Evolutionary conservation across 2,888 invertebrate species (phyloP).

Genomic region (Macrosoma leucophasiata): DNA sequence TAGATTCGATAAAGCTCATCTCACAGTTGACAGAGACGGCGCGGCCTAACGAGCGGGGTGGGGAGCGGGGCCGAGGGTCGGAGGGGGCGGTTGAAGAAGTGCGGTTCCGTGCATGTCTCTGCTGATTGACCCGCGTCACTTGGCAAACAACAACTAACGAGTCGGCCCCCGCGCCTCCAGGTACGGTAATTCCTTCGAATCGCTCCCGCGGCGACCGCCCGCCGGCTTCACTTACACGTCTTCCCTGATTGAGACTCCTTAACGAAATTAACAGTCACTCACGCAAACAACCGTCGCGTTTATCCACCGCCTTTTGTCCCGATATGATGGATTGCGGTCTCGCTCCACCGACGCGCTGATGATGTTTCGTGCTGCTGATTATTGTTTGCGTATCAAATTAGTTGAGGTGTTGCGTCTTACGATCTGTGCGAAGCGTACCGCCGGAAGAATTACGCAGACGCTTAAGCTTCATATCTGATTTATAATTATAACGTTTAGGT

Average conservation of each 20-base stretch:
- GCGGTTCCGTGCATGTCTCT: constrained; percentile 76
- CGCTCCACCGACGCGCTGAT: constrained; percentile 60
- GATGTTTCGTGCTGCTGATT: constrained; percentile 63
- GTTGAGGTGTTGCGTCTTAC: constrained; percentile 42
- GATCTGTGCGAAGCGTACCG: constrained; percentile 30
- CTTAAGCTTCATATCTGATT: no score
- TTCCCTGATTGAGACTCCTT: constrained; percentile 71
- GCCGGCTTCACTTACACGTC: constrained; percentile 59
- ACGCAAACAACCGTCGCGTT: constrained; percentile 62
- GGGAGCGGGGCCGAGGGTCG: constrained; percentile 36
- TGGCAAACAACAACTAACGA: constrained; percentile 76
- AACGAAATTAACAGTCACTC: constrained; percentile 70
- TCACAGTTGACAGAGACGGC: constrained; percentile 72
- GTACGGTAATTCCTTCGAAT: constrained; percentile 63
- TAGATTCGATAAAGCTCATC: constrained; percentile 75
- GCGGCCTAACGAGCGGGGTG: constrained; percentile 59
- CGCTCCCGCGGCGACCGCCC: constrained; percentile 60
- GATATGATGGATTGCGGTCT: constrained; percentile 71
- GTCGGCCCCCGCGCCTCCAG: constrained; percentile 70
- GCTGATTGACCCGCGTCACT: constrained; percentile 77
- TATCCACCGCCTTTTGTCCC: constrained; percentile 65
- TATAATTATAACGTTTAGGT: no score
- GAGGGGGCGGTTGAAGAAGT: constrained; percentile 60
- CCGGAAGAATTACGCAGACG: no score
- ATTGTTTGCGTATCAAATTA: constrained; percentile 59